Evolutionary conservation across 2,888 invertebrate species (phyloP).

Genomic region (Baronia brevicornis): DNA sequence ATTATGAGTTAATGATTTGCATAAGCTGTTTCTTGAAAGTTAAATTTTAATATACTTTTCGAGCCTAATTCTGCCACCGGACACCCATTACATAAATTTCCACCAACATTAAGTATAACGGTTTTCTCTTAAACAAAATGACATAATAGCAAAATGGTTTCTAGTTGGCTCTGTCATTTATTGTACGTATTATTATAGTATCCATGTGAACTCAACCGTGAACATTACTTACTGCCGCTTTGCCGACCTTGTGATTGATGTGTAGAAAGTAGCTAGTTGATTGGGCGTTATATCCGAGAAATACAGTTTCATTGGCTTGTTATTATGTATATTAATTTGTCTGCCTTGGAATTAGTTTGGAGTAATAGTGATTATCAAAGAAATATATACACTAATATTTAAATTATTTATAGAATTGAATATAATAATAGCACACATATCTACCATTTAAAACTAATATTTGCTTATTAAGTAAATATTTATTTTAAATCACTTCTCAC

Average conservation of each 20-base stretch:
- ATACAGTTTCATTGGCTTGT: constrained; percentile 26
- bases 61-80: too few relatives aligned
- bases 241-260: constrained; percentile 53
- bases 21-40: too few relatives aligned
- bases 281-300: constrained; percentile 32
- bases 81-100: constrained; percentile 17
- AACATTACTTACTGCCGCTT: constrained; percentile 40
- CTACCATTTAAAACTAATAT: too few relatives aligned
- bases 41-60: background rate
- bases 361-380: too few relatives aligned
- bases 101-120: constrained; percentile 11
- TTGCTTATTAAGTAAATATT: too few relatives aligned
- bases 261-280: constrained; percentile 56
- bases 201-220: constrained; percentile 52
- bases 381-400: too few relatives aligned
- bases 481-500: too few relatives aligned
- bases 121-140: constrained; percentile 39
- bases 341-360: background rate
- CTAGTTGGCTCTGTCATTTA: constrained; percentile 40
- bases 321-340: constrained; percentile 14
- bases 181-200: constrained; percentile 37
- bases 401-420: too few relatives aligned
- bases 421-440: too few relatives aligned
- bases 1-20: too few relatives aligned
- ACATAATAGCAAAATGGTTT: constrained; percentile 32